A percentile compares a stretch with the other conserved stretches of the same genome.
phyloP scores from a whole-genome alignment of 2,888 invertebrate genomes.

The Pegoplata infirma region DNA sequence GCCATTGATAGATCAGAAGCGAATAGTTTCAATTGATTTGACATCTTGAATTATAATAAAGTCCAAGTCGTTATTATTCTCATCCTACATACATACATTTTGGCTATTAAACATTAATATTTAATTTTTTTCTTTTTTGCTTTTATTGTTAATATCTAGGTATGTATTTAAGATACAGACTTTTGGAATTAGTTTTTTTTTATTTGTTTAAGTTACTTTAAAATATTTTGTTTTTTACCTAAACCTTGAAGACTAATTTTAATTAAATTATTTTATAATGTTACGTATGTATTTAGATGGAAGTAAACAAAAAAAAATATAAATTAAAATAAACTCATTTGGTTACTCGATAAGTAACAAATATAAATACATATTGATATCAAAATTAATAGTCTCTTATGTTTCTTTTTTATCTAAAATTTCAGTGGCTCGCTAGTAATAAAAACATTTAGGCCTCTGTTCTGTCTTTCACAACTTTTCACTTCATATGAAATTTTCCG shows the following conservation, averaged over 20 bases:
- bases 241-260: constrained; percentile 42
- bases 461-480: too few species aligned
- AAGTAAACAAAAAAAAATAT: background rate
- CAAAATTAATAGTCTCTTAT: too few species aligned
- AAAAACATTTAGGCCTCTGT: too few species aligned
- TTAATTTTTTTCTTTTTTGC: background rate
- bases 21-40: constrained; percentile 76
- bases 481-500: too few species aligned
- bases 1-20: constrained; percentile 68
- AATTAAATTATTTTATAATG: background rate
- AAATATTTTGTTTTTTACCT: constrained; percentile 11
- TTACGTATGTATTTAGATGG: background rate
- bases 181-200: constrained; percentile 18
- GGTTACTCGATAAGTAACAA: background rate
- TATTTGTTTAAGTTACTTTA: constrained; percentile 4
- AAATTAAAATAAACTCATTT: background rate
- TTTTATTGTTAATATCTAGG: constrained; percentile 19
- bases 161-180: constrained; percentile 18
- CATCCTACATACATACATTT: background rate
- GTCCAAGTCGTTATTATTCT: background rate
- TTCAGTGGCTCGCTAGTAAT: too few species aligned
- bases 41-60: constrained; percentile 72
- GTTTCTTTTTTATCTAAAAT: too few species aligned
- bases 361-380: too few species aligned
- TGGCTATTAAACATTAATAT: background rate